phyloP scores from a whole-genome alignment of 2,888 invertebrate species.

The Kryphioiulus occultus region DNA sequence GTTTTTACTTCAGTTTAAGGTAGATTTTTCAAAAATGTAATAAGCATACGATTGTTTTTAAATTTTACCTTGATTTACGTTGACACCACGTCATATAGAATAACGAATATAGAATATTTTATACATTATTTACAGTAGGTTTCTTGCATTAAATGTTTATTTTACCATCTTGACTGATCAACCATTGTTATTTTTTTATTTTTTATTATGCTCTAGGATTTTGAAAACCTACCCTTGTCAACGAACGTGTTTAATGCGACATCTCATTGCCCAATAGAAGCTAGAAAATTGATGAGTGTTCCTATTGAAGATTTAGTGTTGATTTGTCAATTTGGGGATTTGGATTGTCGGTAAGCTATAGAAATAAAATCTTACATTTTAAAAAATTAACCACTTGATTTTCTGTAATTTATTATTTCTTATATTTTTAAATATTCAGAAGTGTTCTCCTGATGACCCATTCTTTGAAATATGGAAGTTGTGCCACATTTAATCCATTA shows the following conservation, averaged over 20 bases:
- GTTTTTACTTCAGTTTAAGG: not conserved
- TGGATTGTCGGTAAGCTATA: not conserved
- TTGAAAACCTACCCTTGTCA: not conserved
- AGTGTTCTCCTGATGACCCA: not conserved
- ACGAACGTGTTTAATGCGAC: not conserved
- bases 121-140: no score
- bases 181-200: not conserved
- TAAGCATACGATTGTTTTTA: no score
- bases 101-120: no score
- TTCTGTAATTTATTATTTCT: not conserved
- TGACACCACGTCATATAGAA: no score
- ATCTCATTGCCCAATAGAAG: not conserved
- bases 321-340: not conserved
- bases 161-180: no score
- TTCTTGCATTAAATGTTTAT: no score
- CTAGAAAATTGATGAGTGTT: not conserved
- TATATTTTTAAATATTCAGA: not conserved
- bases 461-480: not conserved
- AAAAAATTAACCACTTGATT: not conserved
- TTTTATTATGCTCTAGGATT: not conserved
- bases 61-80: no score
- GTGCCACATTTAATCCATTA: not conserved
- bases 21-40: not conserved
- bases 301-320: conserved; percentile 3
- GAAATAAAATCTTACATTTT: no score